Evolutionary conservation across 2,797 vertebrate genomes (phyloP).

Genomic region (Sebastiscus tertius): DNA sequence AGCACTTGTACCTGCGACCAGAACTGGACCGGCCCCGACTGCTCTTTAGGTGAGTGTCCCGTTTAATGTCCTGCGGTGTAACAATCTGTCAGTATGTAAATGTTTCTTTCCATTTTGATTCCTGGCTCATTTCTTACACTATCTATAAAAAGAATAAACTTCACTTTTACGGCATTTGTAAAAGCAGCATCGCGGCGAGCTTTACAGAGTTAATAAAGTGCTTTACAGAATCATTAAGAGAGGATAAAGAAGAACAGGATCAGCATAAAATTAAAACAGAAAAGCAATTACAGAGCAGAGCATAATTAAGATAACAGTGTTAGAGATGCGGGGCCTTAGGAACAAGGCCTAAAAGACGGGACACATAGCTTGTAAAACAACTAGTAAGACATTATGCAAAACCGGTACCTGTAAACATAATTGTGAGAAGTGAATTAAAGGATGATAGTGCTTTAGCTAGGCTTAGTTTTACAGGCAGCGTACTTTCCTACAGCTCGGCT

Average conservation of each 20-base stretch:
- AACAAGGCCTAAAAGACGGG: neutral
- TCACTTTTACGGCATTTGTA: neutral
- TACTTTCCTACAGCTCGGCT: neutral
- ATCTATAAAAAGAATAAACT: neutral
- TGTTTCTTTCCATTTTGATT: neutral
- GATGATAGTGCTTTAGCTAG: neutral
- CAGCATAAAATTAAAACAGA: conserved; percentile 15
- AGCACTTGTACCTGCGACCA: conserved; percentile 91
- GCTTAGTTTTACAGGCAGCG: neutral
- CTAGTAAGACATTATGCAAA: conserved; percentile 14
- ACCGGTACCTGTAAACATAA: conserved; percentile 10
- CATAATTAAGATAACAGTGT: conserved; percentile 17
- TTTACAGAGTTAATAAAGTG: conserved; percentile 11
- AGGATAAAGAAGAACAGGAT: conserved; percentile 11
- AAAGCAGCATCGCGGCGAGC: neutral
- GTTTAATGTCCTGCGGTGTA: neutral
- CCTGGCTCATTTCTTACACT: neutral
- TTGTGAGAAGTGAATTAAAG: conserved; percentile 9
- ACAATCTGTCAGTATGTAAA: neutral
- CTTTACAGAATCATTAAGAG: conserved; percentile 7
- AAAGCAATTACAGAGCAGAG: conserved; percentile 22
- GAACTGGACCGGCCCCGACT: conserved; percentile 96
- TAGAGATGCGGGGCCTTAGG: neutral
- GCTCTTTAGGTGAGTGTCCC: conserved; percentile 88
- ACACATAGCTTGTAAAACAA: conserved; percentile 15